These are phyloP conservation scores for Scomber scombrus DNA, from an alignment of 2,113 vertebrate genomes.

Conservation along the genomic window DNA sequence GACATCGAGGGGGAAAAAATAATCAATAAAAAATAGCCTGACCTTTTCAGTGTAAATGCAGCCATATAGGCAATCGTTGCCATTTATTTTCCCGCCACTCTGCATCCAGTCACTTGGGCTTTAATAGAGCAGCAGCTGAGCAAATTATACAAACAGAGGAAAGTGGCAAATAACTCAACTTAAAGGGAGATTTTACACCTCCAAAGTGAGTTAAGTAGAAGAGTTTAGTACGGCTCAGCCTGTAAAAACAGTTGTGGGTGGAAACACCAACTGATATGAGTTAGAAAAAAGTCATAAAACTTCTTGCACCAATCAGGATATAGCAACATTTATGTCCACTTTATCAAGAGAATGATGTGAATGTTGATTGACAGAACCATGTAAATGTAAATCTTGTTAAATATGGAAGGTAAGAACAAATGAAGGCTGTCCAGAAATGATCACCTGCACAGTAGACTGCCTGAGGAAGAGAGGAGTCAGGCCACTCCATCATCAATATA, in stretches of 20 bases:
- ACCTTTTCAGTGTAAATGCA: conserved; percentile 57
- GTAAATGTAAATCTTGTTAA: no score
- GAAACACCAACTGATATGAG: no score
- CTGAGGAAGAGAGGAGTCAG: background rate
- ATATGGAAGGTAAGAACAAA: background rate
- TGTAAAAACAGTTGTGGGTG: no score
- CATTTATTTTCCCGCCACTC: conserved; percentile 37
- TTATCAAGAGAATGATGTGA: no score
- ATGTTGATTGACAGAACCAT: no score
- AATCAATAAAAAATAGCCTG: conserved; percentile 54
- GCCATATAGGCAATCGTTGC: background rate
- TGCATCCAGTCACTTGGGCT: conserved; percentile 29
- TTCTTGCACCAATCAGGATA: no score
- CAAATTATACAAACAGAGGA: conserved; percentile 29
- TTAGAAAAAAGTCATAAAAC: no score
- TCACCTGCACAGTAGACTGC: background rate
- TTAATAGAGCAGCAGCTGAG: conserved; percentile 8
- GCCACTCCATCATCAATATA: background rate
- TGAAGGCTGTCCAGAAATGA: background rate
- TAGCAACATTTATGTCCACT: no score
- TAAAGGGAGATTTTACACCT: conserved; percentile 4
- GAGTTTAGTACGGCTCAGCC: no score
- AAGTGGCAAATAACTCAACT: background rate
- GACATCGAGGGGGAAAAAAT: background rate
- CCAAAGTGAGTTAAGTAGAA: background rate